Base-by-base conservation (phyloP, 2,888 invertebrate genomes). In the Uropetala carovei region DNA sequence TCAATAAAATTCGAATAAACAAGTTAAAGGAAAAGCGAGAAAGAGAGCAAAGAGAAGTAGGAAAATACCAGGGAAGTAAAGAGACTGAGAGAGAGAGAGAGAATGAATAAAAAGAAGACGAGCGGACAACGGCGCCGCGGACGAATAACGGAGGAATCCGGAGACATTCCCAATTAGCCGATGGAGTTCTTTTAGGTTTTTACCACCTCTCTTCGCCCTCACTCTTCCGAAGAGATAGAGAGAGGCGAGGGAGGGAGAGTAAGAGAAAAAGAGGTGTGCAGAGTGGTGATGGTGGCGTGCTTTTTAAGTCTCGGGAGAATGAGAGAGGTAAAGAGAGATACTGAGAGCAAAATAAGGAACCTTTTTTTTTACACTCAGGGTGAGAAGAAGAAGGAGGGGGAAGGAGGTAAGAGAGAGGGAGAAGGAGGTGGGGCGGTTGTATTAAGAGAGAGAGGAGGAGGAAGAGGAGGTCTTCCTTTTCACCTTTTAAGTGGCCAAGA, bases 151-250 rank as follows among this genome's bases (percentile, higher is more conserved):
- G 18, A 58, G 60, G 85, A 85, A 85, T 85, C 85, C 16, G 57
- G 56, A n/a, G 85, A 57, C 58, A 14, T 57, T 75, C 22, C 85
- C 85, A 85, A 85, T 57, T 85, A 85, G 85, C 85, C 85, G 22
- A 85, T n/a, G 85, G 58, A 58, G 57, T 58, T 85, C 85, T 58
- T 58, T 58, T 22, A 0, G 56, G 58, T 85, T 85, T 85, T 57
- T 85, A 85, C 58, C 57, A 22, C n/a, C n/a, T 27, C n/a, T n/a
- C 75, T 75, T 18, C 10, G 43, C 43, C 43, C 43, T 43, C 43
- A 43, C 75, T 22, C 75, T 13, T 13, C 75, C 75, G 75, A 43
- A 43, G 43, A 43, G 43, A 43, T 43, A 43, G 43, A 43, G 43
- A 43, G 43, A 43, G 43, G 43, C 43, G 43, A 43, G 43, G 43